Evolutionary conservation across 30 jellyfish, hydroid and myxozoan genomes (phyloP).

Genomic region (Hydractinia symbiolongicarpus): DNA sequence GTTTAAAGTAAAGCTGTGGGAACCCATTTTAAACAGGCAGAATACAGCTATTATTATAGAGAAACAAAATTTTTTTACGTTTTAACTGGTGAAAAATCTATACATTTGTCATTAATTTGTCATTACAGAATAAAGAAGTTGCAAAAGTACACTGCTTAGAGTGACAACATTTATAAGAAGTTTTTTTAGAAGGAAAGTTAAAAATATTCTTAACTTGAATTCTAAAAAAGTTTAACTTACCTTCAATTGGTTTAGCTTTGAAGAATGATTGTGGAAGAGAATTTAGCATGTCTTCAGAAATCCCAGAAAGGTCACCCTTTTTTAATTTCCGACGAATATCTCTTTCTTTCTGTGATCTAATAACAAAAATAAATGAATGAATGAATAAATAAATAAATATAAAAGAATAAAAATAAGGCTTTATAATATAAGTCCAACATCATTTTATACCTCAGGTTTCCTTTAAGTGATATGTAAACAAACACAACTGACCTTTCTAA

Average conservation of each 20-base stretch:
- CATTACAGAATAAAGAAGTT: no score
- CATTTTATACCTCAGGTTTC: no score
- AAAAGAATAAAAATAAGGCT: background rate
- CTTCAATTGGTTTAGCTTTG: slow-evolving; percentile 46
- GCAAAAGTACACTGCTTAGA: background rate
- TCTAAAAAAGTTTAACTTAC: slow-evolving; percentile 2
- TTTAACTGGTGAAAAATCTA: no score
- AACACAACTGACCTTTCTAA: slow-evolving; percentile 47
- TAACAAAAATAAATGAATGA: background rate
- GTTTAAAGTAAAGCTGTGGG: no score
- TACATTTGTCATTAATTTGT: no score
- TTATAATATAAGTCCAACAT: no score
- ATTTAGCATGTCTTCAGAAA: slow-evolving; percentile 69
- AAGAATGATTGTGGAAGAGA: slow-evolving; percentile 67
- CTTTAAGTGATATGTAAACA: background rate
- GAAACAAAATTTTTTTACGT: no score
- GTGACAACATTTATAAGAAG: background rate
- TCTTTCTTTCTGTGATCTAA: slow-evolving; percentile 79
- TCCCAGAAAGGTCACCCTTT: slow-evolving; percentile 81
- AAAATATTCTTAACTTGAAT: no score
- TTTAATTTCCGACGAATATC: slow-evolving; percentile 74
- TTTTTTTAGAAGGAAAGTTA: background rate
- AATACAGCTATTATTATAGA: no score
- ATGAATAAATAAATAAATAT: no score
- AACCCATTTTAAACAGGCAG: no score